Evolutionary conservation across 2,113 vertebrate genomes (phyloP), one percentile per base, ranked within the genome.

Genomic region (Anolis carolinensis): DNA sequence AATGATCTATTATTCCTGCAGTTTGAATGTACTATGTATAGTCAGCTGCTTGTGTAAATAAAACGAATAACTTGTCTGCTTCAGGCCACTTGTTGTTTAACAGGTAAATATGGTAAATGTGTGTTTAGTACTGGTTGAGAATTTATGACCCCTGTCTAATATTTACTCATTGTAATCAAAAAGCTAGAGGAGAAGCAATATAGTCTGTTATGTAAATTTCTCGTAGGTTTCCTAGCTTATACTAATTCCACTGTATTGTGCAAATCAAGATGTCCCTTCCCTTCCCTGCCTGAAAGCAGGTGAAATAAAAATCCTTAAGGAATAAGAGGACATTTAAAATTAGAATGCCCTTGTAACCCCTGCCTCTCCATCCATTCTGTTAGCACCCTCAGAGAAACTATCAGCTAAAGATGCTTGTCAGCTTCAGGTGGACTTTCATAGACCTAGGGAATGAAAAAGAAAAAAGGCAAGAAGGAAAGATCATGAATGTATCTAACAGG

Each of bases 291-390:
- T 70, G 81, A 92, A 92, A 63, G 20, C 20, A 68, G 1, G 87
- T 32, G 63, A 74, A 90, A 91, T 50, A 44, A 89, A 87, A 86
- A 83, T 13, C 68, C 8, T 62, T 20, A 86, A 84, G 30, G 63
- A 89, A 82, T 83, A 81, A 63, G 84, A 88, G 62, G 34, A 71
- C 7, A 32, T 89, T 77, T 87, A 74, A 50, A 59, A 74, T 52
- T 83, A 87, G 87, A 90, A 7, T 25, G 83, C 67, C 1, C 67
- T 83, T 5, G n/a, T 84, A 32, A 72, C 89, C 90, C 65, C 5
- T 18, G 13, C n/a, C 13, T 18, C n/a, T 34, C 68, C 25, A 5
- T 21, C 73, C 86, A 87, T 50, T 9, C 0, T 3, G 36, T 0
- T 14, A 74, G 6, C 3, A 27, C 1, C 1, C 0, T 73, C 84